phyloP scores from a whole-genome alignment of 1,140 invertebrate species.

The Archivesica marissinica region DNA sequence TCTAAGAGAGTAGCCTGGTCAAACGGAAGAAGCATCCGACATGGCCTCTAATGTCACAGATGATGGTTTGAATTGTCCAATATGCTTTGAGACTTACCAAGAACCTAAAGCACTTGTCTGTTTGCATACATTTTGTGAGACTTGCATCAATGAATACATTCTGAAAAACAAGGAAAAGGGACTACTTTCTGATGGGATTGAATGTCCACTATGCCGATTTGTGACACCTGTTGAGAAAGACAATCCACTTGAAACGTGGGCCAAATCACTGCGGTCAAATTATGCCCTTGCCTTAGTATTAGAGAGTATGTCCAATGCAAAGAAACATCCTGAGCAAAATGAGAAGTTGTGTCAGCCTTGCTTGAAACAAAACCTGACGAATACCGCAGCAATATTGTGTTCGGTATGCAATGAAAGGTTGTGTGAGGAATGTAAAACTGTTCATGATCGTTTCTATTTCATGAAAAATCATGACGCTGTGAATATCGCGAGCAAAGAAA shows the following conservation, averaged over 20 bases:
- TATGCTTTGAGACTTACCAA: constrained; percentile 1
- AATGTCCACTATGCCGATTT: not conserved
- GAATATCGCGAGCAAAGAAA: not conserved
- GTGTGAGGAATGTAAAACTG: not conserved
- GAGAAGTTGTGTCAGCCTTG: not conserved
- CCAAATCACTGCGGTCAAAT: not conserved
- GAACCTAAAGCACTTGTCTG: not conserved
- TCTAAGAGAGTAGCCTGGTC: too few species aligned
- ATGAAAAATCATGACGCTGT: not conserved
- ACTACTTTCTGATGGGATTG: not conserved
- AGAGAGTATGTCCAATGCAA: not conserved
- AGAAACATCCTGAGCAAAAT: not conserved
- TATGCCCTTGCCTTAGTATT: not conserved
- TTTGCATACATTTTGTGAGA: not conserved
- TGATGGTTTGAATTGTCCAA: not conserved
- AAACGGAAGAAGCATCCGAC: too few species aligned
- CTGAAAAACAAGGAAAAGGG: not conserved
- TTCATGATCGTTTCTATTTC: not conserved
- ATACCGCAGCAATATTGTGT: not conserved
- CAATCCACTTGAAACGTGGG: not conserved
- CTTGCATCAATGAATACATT: not conserved
- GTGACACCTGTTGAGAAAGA: not conserved
- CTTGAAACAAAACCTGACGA: not conserved
- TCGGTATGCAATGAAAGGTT: not conserved
- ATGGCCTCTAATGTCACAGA: not conserved